Evolutionary conservation across 2,797 vertebrate species (phyloP).

Genomic region (Aselliscus stoliczkanus): DNA sequence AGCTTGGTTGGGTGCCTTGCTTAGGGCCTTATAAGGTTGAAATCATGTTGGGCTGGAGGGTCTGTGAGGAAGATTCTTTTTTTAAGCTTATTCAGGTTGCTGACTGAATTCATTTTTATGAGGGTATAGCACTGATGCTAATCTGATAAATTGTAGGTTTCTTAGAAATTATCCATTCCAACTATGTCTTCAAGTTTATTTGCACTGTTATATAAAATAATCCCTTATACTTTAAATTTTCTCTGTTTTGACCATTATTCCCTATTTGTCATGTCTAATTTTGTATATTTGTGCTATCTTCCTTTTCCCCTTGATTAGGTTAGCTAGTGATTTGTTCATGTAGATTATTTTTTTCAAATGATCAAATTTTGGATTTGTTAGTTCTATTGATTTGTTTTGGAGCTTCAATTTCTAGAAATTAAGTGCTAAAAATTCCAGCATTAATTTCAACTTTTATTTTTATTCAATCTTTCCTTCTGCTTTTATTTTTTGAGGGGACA

Average conservation of each 20-base stretch:
- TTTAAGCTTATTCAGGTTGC: not conserved
- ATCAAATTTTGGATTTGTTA: not conserved
- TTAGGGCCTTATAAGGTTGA: not conserved
- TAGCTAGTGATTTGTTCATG: not conserved
- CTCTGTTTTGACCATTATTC: not conserved
- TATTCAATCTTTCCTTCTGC: not conserved
- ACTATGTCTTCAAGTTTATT: not conserved
- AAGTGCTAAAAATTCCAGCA: not conserved
- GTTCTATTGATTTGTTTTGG: not conserved
- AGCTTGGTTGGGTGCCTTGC: not conserved
- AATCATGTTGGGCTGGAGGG: not conserved
- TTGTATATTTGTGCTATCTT: not conserved
- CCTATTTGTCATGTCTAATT: not conserved
- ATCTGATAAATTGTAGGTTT: not conserved
- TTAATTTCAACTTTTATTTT: not conserved
- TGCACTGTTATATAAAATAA: not conserved
- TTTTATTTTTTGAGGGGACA: not conserved
- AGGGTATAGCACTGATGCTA: not conserved
- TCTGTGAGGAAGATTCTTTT: not conserved
- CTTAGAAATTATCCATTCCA: not conserved
- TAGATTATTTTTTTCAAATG: not conserved
- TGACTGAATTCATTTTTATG: not conserved
- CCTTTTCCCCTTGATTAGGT: not conserved
- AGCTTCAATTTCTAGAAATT: not conserved
- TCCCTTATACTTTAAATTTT: not conserved